Evolutionary conservation across 2,113 vertebrate species (phyloP), one percentile per base, ranked within the genome.

Genomic region (Hyperoodon ampullatus): DNA sequence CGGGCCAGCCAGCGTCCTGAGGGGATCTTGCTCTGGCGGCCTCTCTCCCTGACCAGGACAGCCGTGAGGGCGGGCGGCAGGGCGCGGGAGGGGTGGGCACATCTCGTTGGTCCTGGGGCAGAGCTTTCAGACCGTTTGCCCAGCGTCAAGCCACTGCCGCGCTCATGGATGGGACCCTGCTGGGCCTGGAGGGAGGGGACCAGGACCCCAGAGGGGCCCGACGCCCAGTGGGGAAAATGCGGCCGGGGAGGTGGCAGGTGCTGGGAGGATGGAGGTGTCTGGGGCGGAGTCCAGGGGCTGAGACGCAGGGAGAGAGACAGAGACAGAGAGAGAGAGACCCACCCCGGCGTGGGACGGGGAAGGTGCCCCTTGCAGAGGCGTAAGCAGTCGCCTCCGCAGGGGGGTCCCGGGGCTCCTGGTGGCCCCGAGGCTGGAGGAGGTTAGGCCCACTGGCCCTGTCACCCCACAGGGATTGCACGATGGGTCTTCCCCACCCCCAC

Each of bases 161-260:
- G 44, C 33, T 66, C 4, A 1, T 1, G 5, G 2, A 60, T 63
- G 26, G 21, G 10, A 9, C n/a, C 66, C 70, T 26, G 3, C 3
- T 24, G 44, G 80, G 83, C 35, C 30, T 13, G 6, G 70, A 53
- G 42, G 47, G 28, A 26, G 0, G 0, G 35, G 65, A 23, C 21
- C 13, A 21, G 15, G 35, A 28, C 44, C 42, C 58, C 30, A 30
- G 58, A 39, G 23, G 24, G 9, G 58, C 55, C 42, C 0, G 19
- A 26, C 2, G 14, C 6, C 55, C 5, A 9, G 0, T 5, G 87
- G 12, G 6, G 44, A 4, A 18, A 30, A 42, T 0, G 0, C 15
- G 21, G 71, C 8, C 2, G 4, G 26, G 72, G 47, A 19, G 33
- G 35, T 30, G 3, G 50, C 30, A 0, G 24, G 42, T 26, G 12